Evolutionary conservation across 2,113 vertebrate genomes (phyloP).

Genomic region (Laterallus jamaicensis): DNA sequence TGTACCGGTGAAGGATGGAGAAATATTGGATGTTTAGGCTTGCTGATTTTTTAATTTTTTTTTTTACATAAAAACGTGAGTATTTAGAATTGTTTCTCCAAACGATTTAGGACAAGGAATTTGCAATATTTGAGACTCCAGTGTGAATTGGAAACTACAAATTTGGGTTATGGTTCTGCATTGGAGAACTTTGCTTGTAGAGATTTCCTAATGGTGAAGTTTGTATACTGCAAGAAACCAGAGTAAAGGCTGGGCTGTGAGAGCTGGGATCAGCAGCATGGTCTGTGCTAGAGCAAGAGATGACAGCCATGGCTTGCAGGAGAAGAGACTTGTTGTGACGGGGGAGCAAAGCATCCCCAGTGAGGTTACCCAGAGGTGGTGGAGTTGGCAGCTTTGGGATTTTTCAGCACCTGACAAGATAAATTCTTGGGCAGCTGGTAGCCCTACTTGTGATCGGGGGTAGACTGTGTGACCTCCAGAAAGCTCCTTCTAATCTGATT

Average conservation of each 20-base stretch:
- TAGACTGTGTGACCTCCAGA: background rate
- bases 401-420: background rate
- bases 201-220: background rate
- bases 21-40: background rate
- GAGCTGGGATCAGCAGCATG: rapidly evolving
- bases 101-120: background rate
- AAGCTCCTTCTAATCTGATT: background rate
- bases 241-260: background rate
- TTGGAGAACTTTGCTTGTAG: background rate
- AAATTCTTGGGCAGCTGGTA: background rate
- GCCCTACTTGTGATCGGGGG: rapidly evolving
- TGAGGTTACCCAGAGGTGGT: background rate
- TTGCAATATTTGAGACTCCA: background rate
- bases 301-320: background rate
- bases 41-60: background rate
- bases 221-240: background rate
- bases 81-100: background rate
- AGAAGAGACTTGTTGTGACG: background rate
- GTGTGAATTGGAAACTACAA: background rate
- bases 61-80: background rate
- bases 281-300: background rate
- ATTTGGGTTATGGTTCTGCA: background rate
- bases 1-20: background rate
- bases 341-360: background rate
- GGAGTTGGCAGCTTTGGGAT: background rate